Percentiles rank a stretch among this genome's conserved stretches.
Conservation (phyloP, 2,797 vertebrate species). For the Rhadinocentrus ornatus region DNA sequence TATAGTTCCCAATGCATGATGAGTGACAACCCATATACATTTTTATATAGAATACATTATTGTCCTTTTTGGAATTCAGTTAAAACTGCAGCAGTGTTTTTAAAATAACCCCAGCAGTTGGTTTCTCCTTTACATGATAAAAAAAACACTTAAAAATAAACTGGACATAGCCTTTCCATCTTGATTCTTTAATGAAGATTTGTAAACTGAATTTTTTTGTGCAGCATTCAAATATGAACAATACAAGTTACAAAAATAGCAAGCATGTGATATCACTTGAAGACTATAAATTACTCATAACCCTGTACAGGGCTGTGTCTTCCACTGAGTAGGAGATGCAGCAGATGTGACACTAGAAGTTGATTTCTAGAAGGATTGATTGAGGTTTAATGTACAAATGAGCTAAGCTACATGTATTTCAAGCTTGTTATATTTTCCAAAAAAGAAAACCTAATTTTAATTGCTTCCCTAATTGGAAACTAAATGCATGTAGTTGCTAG, state of each 20-base stretch:
- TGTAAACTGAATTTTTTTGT: slow-evolving; percentile 8
- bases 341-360: not conserved
- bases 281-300: not conserved
- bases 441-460: not conserved
- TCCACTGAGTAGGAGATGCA: not conserved
- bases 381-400: slow-evolving; percentile 14
- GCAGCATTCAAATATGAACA: not conserved
- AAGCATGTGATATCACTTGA: not conserved
- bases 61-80: not conserved
- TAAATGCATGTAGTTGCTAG: not conserved
- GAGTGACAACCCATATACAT: not conserved
- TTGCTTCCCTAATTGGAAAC: not conserved
- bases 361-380: slow-evolving; percentile 9
- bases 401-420: not conserved
- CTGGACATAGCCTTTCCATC: not conserved
- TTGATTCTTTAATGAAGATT: slow-evolving; percentile 8
- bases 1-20: not conserved
- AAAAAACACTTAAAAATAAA: slow-evolving; percentile 8
- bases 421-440: not conserved
- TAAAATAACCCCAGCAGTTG: slow-evolving; percentile 8
- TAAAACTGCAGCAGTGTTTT: slow-evolving; percentile 21
- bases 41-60: not conserved
- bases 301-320: not conserved
- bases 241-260: not conserved
- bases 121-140: slow-evolving; percentile 13